Evolutionary conservation across 2,113 vertebrate genomes (phyloP).

Genomic region (Mormoops blainvillei): DNA sequence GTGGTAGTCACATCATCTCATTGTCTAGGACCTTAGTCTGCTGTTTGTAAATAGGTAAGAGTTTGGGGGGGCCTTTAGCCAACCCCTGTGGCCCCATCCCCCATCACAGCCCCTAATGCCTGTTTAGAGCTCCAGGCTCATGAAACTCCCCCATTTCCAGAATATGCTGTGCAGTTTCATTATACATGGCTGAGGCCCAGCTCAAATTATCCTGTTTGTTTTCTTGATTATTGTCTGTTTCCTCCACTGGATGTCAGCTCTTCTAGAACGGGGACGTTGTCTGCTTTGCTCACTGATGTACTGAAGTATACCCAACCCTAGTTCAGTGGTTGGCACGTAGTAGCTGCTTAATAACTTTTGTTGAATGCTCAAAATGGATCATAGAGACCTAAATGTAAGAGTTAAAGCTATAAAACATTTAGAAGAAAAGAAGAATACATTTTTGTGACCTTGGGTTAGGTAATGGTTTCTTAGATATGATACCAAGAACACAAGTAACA

Average conservation of each 20-base stretch:
- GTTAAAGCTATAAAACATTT: background rate
- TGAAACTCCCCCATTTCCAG: background rate
- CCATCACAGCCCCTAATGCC: fast-evolving
- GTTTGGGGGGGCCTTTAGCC: background rate
- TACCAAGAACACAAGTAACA: background rate
- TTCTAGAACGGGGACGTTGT: background rate
- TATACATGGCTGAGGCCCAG: background rate
- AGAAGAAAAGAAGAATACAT: background rate
- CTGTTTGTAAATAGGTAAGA: background rate
- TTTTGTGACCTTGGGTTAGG: background rate
- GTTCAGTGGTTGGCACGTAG: background rate
- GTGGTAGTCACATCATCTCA: background rate
- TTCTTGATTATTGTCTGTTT: background rate
- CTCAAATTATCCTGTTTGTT: background rate
- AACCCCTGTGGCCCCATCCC: background rate
- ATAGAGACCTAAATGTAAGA: background rate
- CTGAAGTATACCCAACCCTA: too few relatives aligned
- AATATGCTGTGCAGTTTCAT: background rate
- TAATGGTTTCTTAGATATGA: background rate
- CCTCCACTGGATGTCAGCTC: background rate
- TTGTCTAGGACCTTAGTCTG: background rate
- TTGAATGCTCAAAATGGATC: background rate
- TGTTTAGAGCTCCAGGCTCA: background rate
- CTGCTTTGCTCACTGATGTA: background rate
- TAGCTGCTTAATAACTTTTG: background rate